Evolutionary conservation across 2,797 vertebrate genomes (phyloP).

Genomic region (Myotis daubentonii): DNA sequence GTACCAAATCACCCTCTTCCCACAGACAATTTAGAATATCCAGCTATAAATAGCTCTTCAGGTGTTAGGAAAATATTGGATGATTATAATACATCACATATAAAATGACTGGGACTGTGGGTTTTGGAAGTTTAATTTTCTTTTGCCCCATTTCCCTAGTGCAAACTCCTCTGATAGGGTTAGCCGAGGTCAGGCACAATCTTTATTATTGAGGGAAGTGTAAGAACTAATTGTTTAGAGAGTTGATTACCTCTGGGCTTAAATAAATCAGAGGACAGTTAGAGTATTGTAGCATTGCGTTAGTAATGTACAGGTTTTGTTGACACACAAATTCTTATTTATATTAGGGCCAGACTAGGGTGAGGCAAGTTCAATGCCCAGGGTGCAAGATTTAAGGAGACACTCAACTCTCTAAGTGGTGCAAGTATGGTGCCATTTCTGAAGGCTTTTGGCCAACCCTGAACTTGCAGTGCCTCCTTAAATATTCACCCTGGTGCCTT

Average conservation of each 20-base stretch:
- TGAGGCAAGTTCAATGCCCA: background rate
- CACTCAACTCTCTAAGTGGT: background rate
- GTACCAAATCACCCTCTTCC: background rate
- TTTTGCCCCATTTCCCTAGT: background rate
- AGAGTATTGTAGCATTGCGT: background rate
- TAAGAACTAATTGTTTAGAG: background rate
- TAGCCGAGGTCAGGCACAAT: background rate
- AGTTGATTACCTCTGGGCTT: background rate
- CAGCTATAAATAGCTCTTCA: background rate
- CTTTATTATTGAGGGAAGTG: background rate
- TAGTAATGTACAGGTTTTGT: background rate
- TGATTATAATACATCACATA: background rate
- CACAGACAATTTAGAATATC: slow-evolving; percentile 29
- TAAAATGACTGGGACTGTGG: background rate
- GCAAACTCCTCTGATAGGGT: background rate
- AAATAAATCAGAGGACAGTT: background rate
- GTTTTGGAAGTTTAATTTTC: background rate
- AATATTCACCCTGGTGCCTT: background rate
- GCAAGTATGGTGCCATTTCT: background rate
- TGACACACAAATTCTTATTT: background rate
- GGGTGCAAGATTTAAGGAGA: background rate
- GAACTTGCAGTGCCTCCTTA: background rate
- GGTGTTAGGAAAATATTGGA: background rate
- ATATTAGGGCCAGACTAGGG: background rate
- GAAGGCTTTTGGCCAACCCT: background rate